A percentile compares a stretch with the other conserved stretches of the same genome.
phyloP scores from a whole-genome alignment of 2,888 invertebrate genomes.

The Dasypolia templi region DNA sequence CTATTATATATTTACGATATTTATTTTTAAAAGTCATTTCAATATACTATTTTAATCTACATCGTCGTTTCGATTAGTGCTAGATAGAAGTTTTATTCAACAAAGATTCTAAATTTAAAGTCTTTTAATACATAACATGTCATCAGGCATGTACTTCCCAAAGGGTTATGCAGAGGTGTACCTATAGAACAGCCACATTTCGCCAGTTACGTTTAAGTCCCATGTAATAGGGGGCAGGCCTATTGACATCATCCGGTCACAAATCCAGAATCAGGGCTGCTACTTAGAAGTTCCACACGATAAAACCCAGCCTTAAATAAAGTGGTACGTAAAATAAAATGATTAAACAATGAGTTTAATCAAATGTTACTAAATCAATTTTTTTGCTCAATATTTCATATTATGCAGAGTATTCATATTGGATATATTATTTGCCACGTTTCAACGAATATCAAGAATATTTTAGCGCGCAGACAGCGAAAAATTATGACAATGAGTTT shows the following conservation, averaged over 20 bases:
- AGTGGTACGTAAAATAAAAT: neutral
- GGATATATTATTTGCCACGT: slow-evolving; percentile 24
- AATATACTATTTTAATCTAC: slow-evolving; percentile 11
- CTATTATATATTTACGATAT: slow-evolving; percentile 27
- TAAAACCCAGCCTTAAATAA: neutral
- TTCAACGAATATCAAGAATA: slow-evolving; percentile 62
- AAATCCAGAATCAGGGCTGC: neutral
- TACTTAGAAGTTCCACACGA: neutral
- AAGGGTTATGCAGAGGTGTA: neutral
- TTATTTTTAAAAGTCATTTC: too few species aligned
- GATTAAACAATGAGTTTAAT: slow-evolving; percentile 9
- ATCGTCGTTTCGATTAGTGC: neutral
- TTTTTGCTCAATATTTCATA: slow-evolving; percentile 16
- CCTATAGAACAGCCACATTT: neutral
- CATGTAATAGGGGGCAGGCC: neutral
- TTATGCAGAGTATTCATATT: slow-evolving; percentile 30
- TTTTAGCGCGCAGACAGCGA: slow-evolving; percentile 68
- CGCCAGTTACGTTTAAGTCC: neutral
- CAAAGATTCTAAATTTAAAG: neutral
- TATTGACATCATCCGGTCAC: neutral
- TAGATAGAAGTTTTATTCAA: neutral
- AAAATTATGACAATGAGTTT: slow-evolving; percentile 73
- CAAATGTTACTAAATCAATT: slow-evolving; percentile 28
- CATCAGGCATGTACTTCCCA: neutral
- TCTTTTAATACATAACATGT: neutral